Percentiles rank a stretch among this genome's conserved stretches.
phyloP scores from a whole-genome alignment of 2,113 vertebrate genomes.

The Macroglossus sobrinus region DNA sequence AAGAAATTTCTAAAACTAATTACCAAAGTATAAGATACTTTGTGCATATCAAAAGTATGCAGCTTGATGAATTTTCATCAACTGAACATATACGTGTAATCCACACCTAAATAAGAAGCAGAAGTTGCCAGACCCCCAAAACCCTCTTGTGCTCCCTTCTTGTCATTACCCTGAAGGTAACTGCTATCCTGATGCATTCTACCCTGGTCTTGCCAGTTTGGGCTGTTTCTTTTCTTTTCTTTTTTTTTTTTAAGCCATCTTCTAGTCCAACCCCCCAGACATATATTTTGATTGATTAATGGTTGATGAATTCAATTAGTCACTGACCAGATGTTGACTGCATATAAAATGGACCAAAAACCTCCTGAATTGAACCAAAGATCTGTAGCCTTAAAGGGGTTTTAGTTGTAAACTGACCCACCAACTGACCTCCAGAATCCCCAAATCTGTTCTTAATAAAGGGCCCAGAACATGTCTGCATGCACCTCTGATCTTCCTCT shows the following conservation, averaged over 20 bases:
- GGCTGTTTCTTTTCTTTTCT: too few species aligned
- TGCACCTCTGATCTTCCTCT: background rate
- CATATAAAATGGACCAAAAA: background rate
- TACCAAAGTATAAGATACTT: background rate
- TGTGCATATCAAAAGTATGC: background rate
- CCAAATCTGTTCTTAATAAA: background rate
- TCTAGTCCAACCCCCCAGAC: background rate
- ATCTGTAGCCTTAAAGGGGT: background rate
- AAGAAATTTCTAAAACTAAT: slow-evolving; percentile 16
- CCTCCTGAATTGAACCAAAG: background rate
- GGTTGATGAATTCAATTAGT: background rate
- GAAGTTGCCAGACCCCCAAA: background rate
- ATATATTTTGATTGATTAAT: background rate
- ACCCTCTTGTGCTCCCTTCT: background rate
- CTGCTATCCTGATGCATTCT: background rate
- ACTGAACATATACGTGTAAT: background rate
- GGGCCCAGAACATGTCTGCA: background rate
- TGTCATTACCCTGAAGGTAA: background rate
- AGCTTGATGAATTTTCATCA: background rate
- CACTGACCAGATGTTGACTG: background rate
- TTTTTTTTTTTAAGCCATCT: too few species aligned
- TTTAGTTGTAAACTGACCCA: background rate
- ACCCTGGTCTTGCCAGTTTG: background rate
- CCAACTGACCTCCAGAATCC: background rate
- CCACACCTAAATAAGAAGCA: background rate